These are phyloP conservation scores for Brachycybe producta DNA, from an alignment of 2,888 invertebrate species.

Conservation along the genomic window DNA sequence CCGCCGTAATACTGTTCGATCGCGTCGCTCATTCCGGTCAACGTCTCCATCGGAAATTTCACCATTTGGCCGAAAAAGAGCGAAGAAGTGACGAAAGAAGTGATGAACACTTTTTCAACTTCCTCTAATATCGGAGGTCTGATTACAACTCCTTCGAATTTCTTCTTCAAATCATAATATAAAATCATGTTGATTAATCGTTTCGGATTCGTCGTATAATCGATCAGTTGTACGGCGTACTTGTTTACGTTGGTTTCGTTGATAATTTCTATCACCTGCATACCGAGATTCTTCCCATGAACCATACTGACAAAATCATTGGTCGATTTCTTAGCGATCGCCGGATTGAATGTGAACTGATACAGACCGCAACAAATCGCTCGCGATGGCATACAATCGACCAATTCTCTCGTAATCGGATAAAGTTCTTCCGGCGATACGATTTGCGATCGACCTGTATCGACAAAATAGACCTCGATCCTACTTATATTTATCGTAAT, in stretches of 20 bases:
- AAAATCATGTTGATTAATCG: not conserved
- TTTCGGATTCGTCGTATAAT: too few relatives aligned
- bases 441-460: not conserved
- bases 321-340: too few relatives aligned
- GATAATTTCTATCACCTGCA: not conserved
- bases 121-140: not conserved
- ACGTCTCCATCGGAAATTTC: not conserved
- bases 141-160: not conserved
- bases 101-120: conserved; percentile 9
- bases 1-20: not conserved
- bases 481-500: not conserved
- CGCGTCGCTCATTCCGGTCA: not conserved
- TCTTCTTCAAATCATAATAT: not conserved
- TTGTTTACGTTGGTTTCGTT: not conserved
- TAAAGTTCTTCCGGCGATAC: not conserved
- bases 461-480: conserved; percentile 7
- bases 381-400: not conserved
- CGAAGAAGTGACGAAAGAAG: not conserved
- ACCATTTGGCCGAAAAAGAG: conserved; percentile 2
- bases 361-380: not conserved
- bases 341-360: not conserved
- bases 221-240: too few relatives aligned
- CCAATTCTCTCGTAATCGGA: not conserved
- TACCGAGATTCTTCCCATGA: too few relatives aligned
- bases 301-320: too few relatives aligned